Conservation (phyloP, 1,140 invertebrate species). For the Plutomurus gul region DNA sequence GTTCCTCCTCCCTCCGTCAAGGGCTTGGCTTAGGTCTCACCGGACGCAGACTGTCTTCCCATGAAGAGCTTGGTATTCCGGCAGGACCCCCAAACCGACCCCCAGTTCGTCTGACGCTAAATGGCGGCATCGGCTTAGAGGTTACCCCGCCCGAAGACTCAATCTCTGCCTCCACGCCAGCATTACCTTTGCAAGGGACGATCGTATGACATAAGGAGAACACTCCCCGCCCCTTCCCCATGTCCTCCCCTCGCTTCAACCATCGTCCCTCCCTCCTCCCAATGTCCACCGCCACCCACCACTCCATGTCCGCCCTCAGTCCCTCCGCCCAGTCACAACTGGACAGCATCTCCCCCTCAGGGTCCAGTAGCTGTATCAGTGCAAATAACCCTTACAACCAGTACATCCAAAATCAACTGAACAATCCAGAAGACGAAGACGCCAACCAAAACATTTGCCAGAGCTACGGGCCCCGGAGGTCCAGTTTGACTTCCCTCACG, state of each 20-base stretch:
- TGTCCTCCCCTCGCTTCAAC: slow-evolving; percentile 3
- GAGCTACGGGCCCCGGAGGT: slow-evolving; percentile 42
- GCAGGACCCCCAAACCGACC: slow-evolving; percentile 59
- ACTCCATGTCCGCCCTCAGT: neutral
- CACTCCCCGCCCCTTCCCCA: slow-evolving; percentile 38
- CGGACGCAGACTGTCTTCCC: slow-evolving; percentile 40
- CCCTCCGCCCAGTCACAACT: neutral
- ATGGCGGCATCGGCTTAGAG: slow-evolving; percentile 84
- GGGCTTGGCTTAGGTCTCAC: slow-evolving; percentile 60
- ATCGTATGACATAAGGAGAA: slow-evolving; percentile 73
- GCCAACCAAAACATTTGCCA: slow-evolving; percentile 31
- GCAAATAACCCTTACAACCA: neutral
- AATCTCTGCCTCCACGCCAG: slow-evolving; percentile 64
- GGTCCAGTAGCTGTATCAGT: neutral
- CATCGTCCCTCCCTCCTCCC: neutral
- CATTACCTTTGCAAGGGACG: slow-evolving; percentile 77
- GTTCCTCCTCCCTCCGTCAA: slow-evolving; percentile 83
- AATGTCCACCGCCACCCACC: neutral
- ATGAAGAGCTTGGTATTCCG: slow-evolving; percentile 54
- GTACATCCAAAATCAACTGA: neutral
- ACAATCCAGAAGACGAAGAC: slow-evolving; percentile 17
- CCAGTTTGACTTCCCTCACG: slow-evolving; percentile 42
- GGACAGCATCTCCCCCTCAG: neutral
- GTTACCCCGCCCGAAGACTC: slow-evolving; percentile 79
- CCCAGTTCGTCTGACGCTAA: slow-evolving; percentile 73